Percentiles rank a stretch among this genome's conserved stretches.
Conservation (phyloP, 2,113 vertebrate genomes). For the Petaurus breviceps region DNA sequence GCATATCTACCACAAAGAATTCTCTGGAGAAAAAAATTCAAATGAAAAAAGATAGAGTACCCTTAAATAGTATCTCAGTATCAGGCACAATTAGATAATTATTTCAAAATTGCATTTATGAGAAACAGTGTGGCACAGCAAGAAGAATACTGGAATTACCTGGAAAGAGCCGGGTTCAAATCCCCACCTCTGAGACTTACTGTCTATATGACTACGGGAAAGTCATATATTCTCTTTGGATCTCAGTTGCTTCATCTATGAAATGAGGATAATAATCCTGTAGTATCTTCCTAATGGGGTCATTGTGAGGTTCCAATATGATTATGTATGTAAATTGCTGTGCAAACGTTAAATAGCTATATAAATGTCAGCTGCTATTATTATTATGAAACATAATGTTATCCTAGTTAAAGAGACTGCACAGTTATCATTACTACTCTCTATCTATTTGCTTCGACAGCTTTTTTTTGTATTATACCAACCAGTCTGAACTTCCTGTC, state of each 20-base stretch:
- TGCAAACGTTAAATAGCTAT: not conserved
- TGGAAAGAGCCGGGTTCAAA: not conserved
- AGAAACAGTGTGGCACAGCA: not conserved
- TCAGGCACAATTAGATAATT: not conserved
- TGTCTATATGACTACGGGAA: not conserved
- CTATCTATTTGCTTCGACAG: constrained; percentile 53
- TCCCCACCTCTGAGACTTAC: not conserved
- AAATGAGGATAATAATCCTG: not conserved
- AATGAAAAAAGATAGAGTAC: constrained; percentile 57
- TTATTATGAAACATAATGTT: not conserved
- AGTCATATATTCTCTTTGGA: not conserved
- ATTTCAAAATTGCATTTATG: constrained; percentile 31
- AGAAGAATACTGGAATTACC: not conserved
- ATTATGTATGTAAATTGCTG: not conserved
- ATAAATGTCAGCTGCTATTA: not conserved
- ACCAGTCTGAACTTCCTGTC: not conserved
- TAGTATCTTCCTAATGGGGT: not conserved
- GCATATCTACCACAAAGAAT: constrained; percentile 20
- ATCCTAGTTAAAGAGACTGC: constrained; percentile 8
- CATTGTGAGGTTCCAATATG: not conserved
- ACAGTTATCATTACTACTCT: constrained; percentile 60
- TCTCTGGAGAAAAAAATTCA: constrained; percentile 26
- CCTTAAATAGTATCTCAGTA: constrained; percentile 52
- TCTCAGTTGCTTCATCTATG: not conserved
- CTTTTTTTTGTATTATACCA: constrained; percentile 46